A percentile compares a stretch with the other conserved stretches of the same genome.
Evolutionary conservation across 2,113 vertebrate genomes (phyloP).

Genomic region (Todiramphus chloris): DNA sequence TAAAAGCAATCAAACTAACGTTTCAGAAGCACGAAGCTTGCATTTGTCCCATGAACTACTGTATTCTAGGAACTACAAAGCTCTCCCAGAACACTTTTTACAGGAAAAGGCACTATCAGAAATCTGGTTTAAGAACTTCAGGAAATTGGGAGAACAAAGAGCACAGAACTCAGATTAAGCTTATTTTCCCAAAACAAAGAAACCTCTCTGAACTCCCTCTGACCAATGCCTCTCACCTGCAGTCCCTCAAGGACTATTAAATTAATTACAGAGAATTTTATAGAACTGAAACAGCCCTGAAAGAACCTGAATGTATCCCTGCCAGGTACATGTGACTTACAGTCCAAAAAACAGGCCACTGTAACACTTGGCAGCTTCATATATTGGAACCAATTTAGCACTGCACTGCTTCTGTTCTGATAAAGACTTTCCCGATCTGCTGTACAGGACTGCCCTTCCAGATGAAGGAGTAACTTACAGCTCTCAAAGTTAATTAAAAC

Average conservation of each 20-base stretch:
- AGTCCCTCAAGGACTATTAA: background rate
- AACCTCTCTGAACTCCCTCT: background rate
- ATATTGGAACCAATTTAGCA: background rate
- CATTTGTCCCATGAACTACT: background rate
- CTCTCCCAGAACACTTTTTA: background rate
- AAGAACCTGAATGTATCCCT: background rate
- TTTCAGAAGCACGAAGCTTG: background rate
- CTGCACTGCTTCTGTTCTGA: background rate
- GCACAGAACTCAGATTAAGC: background rate
- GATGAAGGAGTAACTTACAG: background rate
- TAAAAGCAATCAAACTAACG: background rate
- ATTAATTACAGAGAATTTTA: background rate
- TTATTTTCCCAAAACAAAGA: background rate
- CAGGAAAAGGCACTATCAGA: background rate
- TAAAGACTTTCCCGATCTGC: background rate
- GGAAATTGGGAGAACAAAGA: background rate
- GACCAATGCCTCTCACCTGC: background rate
- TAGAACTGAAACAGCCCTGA: background rate
- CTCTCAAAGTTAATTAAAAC: background rate
- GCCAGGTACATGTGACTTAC: background rate
- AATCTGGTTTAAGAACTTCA: background rate
- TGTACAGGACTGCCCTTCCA: background rate
- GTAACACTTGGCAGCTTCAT: background rate
- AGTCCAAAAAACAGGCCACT: background rate
- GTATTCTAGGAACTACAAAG: background rate